A percentile compares a stretch with the other conserved stretches of the same genome.
Conservation (phyloP, 1,140 invertebrate genomes). For the Riptortus pedestris region DNA sequence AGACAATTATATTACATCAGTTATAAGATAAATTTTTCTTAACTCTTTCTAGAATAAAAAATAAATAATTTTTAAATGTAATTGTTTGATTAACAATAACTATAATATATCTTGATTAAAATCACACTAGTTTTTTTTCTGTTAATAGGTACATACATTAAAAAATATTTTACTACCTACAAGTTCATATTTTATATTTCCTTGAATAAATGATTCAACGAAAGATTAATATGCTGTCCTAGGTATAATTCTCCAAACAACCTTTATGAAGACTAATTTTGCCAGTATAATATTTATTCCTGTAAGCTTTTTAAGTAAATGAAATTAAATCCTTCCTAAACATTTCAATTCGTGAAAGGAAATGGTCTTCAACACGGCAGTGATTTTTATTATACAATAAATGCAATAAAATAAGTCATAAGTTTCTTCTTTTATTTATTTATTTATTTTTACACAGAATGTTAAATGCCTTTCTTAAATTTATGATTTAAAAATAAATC, state of each 20-base stretch:
- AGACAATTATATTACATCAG: conserved; percentile 4
- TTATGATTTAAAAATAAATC: conserved; percentile 2
- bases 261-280: too few species aligned
- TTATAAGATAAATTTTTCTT: neutral
- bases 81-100: neutral
- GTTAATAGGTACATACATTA: neutral
- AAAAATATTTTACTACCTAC: too few species aligned
- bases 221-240: too few species aligned
- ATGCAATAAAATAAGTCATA: conserved; percentile 4
- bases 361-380: conserved; percentile 1
- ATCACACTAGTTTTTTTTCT: neutral
- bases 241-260: too few species aligned
- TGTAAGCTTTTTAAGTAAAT: too few species aligned
- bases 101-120: conserved; percentile 5
- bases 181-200: too few species aligned
- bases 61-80: conserved; percentile 9
- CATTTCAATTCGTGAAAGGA: too few species aligned
- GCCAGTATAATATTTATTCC: too few species aligned
- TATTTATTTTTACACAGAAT: too few species aligned
- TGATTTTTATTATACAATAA: conserved; percentile 3
- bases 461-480: neutral
- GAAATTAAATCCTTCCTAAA: too few species aligned
- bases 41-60: conserved; percentile 5
- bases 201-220: too few species aligned
- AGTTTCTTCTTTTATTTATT: neutral